Percentiles rank a stretch among this genome's conserved stretches.
phyloP scores from a whole-genome alignment of 1,140 invertebrate species.

The Drosophila mayri region DNA sequence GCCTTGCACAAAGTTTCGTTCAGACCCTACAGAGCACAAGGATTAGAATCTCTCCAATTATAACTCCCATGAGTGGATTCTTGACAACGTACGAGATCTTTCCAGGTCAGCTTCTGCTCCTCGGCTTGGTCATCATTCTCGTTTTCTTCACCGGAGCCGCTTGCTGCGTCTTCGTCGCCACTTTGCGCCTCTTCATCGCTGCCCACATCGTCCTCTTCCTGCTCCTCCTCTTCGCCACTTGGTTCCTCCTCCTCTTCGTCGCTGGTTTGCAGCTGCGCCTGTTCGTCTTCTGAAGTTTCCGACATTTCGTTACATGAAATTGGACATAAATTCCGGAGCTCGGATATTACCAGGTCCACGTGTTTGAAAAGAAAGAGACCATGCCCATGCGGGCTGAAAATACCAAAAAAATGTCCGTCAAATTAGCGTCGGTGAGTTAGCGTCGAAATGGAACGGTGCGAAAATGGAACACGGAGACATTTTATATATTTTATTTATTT shows the following conservation, averaged over 20 bases:
- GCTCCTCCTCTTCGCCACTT: conserved; percentile 43
- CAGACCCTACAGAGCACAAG: conserved; percentile 89
- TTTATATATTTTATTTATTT: no score
- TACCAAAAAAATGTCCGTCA: not conserved
- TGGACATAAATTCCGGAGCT: not conserved
- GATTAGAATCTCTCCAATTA: not conserved
- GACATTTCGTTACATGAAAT: conserved; percentile 67
- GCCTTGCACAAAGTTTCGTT: conserved; percentile 96
- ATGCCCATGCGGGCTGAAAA: not conserved
- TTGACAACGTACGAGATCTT: conserved; percentile 67
- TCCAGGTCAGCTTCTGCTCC: conserved; percentile 65
- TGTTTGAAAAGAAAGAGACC: conserved; percentile 38
- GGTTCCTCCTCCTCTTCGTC: conserved; percentile 62
- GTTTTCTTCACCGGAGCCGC: conserved; percentile 6
- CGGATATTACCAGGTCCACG: conserved; percentile 61
- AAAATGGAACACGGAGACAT: no score
- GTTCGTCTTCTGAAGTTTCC: conserved; percentile 81
- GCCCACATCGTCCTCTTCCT: conserved; percentile 32
- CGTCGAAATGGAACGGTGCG: no score
- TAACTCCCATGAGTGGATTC: no score
- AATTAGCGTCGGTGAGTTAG: no score
- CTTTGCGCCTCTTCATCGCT: conserved; percentile 11
- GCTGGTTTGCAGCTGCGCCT: conserved; percentile 52
- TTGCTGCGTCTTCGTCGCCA: conserved; percentile 11
- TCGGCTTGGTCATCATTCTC: conserved; percentile 11